Evolutionary conservation across 2,797 vertebrate species (phyloP).

Genomic region (Sebastes trivittatus): DNA sequence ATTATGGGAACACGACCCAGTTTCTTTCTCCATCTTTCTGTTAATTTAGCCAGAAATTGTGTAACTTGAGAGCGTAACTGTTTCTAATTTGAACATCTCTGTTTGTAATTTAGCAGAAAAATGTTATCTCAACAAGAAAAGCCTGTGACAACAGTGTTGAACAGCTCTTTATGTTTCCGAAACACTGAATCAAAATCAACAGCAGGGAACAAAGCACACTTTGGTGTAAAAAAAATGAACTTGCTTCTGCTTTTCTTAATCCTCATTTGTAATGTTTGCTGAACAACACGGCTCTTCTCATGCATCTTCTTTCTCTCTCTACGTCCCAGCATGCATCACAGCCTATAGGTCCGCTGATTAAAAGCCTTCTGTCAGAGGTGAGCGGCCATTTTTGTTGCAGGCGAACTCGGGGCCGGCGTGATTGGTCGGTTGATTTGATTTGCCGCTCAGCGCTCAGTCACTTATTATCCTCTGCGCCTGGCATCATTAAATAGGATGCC

Average conservation of each 20-base stretch:
- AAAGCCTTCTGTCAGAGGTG: conserved; percentile 55
- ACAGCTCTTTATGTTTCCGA: background rate
- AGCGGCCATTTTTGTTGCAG: conserved; percentile 41
- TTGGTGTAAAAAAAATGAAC: background rate
- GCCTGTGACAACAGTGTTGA: background rate
- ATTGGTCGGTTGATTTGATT: conserved; percentile 71
- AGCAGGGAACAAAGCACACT: background rate
- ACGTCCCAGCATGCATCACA: conserved; percentile 7
- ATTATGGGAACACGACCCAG: conserved; percentile 33
- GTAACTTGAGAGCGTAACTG: background rate
- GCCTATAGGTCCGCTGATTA: conserved; percentile 52
- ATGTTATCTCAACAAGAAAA: background rate
- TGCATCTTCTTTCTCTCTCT: background rate
- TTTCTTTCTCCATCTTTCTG: conserved; percentile 9
- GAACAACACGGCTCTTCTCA: too few species aligned
- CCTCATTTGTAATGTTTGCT: background rate
- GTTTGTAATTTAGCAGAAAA: conserved; percentile 26
- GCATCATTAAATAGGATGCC: conserved; percentile 72
- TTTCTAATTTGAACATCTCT: conserved; percentile 31
- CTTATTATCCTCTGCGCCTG: conserved; percentile 65
- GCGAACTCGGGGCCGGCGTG: conserved; percentile 2
- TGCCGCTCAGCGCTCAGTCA: conserved; percentile 53
- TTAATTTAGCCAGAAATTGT: conserved; percentile 5
- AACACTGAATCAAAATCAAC: background rate
- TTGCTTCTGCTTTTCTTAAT: background rate